phyloP scores from a whole-genome alignment of 1,140 invertebrate genomes.

The Rhynchophorus ferrugineus region DNA sequence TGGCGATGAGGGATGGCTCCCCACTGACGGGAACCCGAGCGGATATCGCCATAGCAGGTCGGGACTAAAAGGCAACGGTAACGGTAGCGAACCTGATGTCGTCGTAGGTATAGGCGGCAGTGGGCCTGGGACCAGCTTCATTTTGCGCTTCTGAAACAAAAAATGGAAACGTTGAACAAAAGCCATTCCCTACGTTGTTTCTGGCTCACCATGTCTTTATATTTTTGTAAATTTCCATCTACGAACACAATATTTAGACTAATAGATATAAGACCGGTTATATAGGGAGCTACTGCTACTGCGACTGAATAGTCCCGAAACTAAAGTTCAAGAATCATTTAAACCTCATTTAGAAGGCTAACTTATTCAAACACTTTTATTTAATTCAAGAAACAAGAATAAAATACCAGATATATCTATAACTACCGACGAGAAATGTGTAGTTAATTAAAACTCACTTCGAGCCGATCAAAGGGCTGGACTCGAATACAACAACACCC shows the following conservation, averaged over 20 bases:
- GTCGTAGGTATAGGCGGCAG: slow-evolving; percentile 51
- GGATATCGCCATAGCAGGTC: slow-evolving; percentile 80
- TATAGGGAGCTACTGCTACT: background rate
- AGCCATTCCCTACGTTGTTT: background rate
- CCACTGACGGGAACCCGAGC: slow-evolving; percentile 53
- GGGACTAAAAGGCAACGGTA: slow-evolving; percentile 62
- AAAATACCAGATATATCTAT: background rate
- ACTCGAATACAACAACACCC: too few relatives aligned
- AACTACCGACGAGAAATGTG: background rate
- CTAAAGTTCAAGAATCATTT: background rate
- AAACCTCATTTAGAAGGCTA: too few relatives aligned
- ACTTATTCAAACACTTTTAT: too few relatives aligned
- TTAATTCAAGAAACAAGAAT: background rate
- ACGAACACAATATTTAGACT: too few relatives aligned
- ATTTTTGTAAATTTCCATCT: too few relatives aligned
- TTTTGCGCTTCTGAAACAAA: slow-evolving; percentile 35
- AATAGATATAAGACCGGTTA: too few relatives aligned
- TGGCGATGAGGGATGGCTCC: slow-evolving; percentile 56
- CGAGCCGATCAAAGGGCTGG: too few relatives aligned
- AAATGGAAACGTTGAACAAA: background rate
- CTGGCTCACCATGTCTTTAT: background rate
- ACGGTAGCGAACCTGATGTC: slow-evolving; percentile 44
- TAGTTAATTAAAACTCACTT: background rate
- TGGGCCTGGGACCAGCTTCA: slow-evolving; percentile 61
- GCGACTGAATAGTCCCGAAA: background rate